Evolutionary conservation across 1,140 invertebrate species (phyloP), one percentile per base, ranked within the genome.

Genomic region (Coenobita brevimanus): DNA sequence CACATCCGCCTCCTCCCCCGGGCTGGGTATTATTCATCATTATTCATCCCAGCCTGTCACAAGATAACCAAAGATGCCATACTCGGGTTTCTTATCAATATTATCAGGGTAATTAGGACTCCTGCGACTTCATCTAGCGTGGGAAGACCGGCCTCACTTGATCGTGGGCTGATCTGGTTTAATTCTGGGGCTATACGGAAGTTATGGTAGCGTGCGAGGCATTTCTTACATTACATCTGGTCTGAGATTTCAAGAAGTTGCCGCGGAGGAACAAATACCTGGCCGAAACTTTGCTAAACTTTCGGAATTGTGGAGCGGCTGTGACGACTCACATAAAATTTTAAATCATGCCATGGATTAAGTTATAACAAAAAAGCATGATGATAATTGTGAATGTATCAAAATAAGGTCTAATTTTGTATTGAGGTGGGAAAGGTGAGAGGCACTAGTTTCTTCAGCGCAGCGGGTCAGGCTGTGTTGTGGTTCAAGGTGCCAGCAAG

Each of bases 171-270:
- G 64, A 24, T 73, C 33, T 24, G 4, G 27, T n/a, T 41, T 24
- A 10, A 13, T 36, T 30, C 33, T 24, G 69, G 43, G 17, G n/a
- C 15, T 3, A 10, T 41, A 27, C 43, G 6, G 54, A 21, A 43
- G 50, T n/a, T 67, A 33, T 24, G 60, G 33, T n/a, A 13, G 15
- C 54, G 36, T 46, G 15, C 13, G 24, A 27, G n/a, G 46, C 60
- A 33, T 86, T 69, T 86, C 76, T 79, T 78, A n/a, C 24, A 79
- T 33, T 86, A 86, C 84, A 86, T 86, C 84, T 86, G 75, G 84
- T 69, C 60, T 21, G 30, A 75, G 82, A 75, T 86, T 86, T 86
- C 33, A 54, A 38, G 57, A 67, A 69, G 41, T 43, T 36, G 30
- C 36, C 41, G 76, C 43, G 76, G 73, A 78, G 21, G 21, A 60